Evolutionary conservation across 2,888 invertebrate genomes (phyloP).

Genomic region (Perithous albicinctus): DNA sequence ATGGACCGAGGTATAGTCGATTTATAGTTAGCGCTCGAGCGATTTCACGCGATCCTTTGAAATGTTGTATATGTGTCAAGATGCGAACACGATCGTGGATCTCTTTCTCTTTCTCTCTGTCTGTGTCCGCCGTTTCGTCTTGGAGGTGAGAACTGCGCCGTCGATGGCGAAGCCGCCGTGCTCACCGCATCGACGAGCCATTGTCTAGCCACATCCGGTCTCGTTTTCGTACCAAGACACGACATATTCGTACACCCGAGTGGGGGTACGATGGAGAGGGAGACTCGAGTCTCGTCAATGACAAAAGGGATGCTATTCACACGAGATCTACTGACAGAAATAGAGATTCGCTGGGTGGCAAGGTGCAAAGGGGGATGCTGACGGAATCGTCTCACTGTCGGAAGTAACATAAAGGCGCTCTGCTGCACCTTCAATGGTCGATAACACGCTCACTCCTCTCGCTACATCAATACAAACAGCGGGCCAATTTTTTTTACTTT

Average conservation of each 20-base stretch:
- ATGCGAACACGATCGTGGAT: slow-evolving; percentile 54
- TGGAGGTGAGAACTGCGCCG: slow-evolving; percentile 43
- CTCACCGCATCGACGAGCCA: slow-evolving; percentile 74
- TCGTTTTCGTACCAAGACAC: slow-evolving; percentile 60
- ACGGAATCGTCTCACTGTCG: slow-evolving; percentile 36
- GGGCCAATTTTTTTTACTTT: slow-evolving; percentile 2
- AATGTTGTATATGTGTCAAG: slow-evolving; percentile 61
- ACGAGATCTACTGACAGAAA: slow-evolving; percentile 53
- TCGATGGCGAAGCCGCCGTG: slow-evolving; percentile 32
- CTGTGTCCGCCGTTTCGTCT: slow-evolving; percentile 32
- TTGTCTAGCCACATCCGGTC: slow-evolving; percentile 73
- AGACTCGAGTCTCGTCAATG: slow-evolving; percentile 49
- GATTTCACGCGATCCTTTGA: slow-evolving; percentile 31
- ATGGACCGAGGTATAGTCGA: background rate
- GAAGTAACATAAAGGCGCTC: slow-evolving; percentile 27
- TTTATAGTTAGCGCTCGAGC: slow-evolving; percentile 13
- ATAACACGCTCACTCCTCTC: slow-evolving; percentile 26
- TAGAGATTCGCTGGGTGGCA: slow-evolving; percentile 46
- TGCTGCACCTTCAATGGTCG: slow-evolving; percentile 18
- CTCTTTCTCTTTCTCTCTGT: slow-evolving; percentile 42
- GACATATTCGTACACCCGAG: slow-evolving; percentile 51
- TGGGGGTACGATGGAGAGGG: slow-evolving; percentile 19
- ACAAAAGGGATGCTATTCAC: slow-evolving; percentile 58
- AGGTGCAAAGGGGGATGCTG: slow-evolving; percentile 15
- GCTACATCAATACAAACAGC: background rate